Evolutionary conservation across 2,113 vertebrate genomes (phyloP).

Genomic region (Vulpes lagopus): DNA sequence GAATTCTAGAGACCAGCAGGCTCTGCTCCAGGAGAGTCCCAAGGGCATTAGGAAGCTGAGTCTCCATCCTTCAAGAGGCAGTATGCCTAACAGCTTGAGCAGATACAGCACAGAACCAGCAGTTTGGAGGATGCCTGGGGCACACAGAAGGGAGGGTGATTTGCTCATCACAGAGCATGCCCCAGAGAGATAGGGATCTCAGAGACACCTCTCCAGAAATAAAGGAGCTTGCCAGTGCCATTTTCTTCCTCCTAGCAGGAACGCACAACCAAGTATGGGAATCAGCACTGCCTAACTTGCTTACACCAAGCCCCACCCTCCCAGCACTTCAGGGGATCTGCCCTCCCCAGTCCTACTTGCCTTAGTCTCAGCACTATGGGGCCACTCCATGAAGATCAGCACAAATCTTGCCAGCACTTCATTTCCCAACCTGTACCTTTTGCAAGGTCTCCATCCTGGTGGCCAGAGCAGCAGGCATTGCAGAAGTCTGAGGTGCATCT

Average conservation of each 20-base stretch:
- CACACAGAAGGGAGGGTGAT: not conserved
- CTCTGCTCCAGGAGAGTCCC: not conserved
- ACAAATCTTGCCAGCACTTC: not conserved
- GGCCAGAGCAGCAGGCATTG: not conserved
- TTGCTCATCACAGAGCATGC: not conserved
- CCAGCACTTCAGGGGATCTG: not conserved
- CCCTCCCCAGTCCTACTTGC: not conserved
- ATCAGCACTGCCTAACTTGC: not conserved
- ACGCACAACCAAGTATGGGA: not conserved
- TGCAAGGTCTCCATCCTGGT: not conserved
- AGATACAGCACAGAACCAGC: not conserved
- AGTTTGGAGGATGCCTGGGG: not conserved
- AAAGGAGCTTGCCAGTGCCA: not conserved
- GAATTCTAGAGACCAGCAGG: not conserved
- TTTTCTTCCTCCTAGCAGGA: not conserved
- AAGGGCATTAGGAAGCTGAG: not conserved
- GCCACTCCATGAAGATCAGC: not conserved
- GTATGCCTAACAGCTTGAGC: not conserved
- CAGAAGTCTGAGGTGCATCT: not conserved
- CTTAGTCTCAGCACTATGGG: not conserved
- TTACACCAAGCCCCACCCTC: not conserved
- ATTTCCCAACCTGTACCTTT: not conserved
- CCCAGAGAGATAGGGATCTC: not conserved
- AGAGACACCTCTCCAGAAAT: not conserved
- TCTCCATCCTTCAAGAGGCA: not conserved